Evolutionary conservation across 1,140 invertebrate species (phyloP).

Genomic region (Cepaea nemoralis): DNA sequence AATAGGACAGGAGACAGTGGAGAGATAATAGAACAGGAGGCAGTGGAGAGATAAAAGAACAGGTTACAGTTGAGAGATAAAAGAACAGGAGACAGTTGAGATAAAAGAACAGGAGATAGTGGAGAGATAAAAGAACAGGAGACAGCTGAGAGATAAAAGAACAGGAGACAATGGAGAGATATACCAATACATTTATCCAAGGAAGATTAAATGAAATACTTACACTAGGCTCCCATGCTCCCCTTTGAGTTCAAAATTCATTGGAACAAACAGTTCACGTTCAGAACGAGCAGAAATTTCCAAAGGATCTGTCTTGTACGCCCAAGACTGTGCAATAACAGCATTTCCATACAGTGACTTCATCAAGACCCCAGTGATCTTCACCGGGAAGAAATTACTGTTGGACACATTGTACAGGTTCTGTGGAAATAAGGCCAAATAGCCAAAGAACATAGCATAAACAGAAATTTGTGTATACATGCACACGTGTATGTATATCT

Average conservation of each 20-base stretch:
- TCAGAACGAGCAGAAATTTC: slow-evolving; percentile 37
- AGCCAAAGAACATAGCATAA: too few relatives aligned
- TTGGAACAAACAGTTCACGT: slow-evolving; percentile 29
- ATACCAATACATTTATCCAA: neutral
- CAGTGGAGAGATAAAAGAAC: too few relatives aligned
- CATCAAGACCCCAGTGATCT: slow-evolving; percentile 46
- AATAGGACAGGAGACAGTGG: too few relatives aligned
- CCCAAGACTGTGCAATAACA: slow-evolving; percentile 33
- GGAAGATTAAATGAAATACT: neutral
- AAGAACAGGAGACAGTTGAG: too few relatives aligned
- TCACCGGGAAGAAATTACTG: slow-evolving; percentile 56
- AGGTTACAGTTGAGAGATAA: too few relatives aligned
- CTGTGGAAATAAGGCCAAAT: slow-evolving; percentile 39
- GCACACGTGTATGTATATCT: too few relatives aligned
- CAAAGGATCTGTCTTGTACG: slow-evolving; percentile 26
- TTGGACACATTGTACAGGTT: slow-evolving; percentile 58
- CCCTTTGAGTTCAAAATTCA: slow-evolving; percentile 33
- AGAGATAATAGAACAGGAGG: too few relatives aligned
- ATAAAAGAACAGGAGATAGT: too few relatives aligned
- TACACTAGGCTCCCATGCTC: slow-evolving; percentile 39
- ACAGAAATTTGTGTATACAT: too few relatives aligned
- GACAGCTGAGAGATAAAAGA: too few relatives aligned
- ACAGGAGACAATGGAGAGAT: too few relatives aligned
- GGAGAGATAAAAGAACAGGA: too few relatives aligned
- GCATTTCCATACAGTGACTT: slow-evolving; percentile 49